A percentile compares a stretch with the other conserved stretches of the same genome.
Conservation (phyloP, 2,888 invertebrate genomes). For the Dolichopus griseipennis region DNA sequence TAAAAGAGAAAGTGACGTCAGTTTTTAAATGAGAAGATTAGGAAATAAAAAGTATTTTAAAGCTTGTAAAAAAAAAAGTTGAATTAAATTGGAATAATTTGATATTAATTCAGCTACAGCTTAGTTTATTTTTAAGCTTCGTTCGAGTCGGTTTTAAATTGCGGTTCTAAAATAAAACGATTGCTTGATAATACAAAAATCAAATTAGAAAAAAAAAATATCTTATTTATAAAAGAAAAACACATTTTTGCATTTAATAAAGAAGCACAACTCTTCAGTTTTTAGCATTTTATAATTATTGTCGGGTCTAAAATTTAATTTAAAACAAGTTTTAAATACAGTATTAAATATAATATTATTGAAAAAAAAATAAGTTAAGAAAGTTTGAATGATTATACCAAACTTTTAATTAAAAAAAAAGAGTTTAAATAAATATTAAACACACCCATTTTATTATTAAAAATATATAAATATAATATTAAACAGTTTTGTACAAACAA, state of each 20-base stretch:
- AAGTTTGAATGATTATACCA: too few species aligned
- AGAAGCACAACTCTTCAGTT: too few species aligned
- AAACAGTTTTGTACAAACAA: background rate
- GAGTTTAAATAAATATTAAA: too few species aligned
- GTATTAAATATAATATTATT: too few species aligned
- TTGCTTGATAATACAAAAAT: background rate
- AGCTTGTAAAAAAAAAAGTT: background rate
- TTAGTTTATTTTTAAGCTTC: background rate
- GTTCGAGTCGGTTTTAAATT: background rate
- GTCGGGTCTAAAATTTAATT: too few species aligned
- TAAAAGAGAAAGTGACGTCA: background rate
- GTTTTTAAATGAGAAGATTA: background rate
- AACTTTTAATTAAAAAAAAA: too few species aligned
- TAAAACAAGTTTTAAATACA: too few species aligned
- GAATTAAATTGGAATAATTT: background rate
- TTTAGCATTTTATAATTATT: too few species aligned
- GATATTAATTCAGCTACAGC: background rate
- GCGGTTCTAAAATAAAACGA: background rate
- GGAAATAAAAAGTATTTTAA: background rate
- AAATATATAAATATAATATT: too few species aligned
- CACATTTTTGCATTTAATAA: too few species aligned
- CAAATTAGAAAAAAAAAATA: background rate
- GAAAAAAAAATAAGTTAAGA: too few species aligned
- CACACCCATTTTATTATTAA: too few species aligned
- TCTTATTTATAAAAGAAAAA: conserved; percentile 1